A percentile compares a stretch with the other conserved stretches of the same genome.
phyloP scores from a whole-genome alignment of 1,140 invertebrate genomes.

The Palaemon carinicauda region DNA sequence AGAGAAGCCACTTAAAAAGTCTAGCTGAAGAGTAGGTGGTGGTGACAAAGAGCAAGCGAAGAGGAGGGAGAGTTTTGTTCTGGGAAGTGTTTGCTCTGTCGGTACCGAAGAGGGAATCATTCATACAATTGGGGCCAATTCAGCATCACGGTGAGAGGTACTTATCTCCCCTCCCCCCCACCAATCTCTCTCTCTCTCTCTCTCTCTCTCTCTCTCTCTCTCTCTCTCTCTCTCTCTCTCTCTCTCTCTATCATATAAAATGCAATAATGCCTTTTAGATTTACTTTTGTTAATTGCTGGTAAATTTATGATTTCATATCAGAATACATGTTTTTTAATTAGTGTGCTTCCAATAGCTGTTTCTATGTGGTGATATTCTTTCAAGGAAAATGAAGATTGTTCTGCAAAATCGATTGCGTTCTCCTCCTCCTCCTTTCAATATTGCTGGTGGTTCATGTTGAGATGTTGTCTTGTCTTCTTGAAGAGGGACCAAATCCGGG shows the following conservation, averaged over 20 bases:
- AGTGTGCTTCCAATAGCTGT: too few relatives aligned
- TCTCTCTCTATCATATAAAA: too few relatives aligned
- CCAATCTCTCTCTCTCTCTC: conserved; percentile 15
- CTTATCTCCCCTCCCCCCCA: not conserved
- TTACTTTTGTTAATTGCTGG: too few relatives aligned
- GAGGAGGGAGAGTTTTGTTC: not conserved
- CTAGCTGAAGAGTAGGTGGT: too few relatives aligned
- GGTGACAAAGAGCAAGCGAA: not conserved
- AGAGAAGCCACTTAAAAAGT: not conserved
- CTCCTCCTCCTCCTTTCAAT: too few relatives aligned
- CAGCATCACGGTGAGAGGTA: not conserved
- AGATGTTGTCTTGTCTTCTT: too few relatives aligned
- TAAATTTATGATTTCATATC: not conserved
- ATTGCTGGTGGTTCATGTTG: too few relatives aligned
- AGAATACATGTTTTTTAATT: not conserved
- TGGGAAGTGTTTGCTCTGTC: not conserved
- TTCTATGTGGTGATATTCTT: too few relatives aligned
- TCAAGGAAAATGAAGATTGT: too few relatives aligned
- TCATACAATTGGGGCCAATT: not conserved
- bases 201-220: conserved; percentile 19
- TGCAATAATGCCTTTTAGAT: not conserved
- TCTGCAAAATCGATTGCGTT: too few relatives aligned
- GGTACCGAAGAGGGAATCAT: not conserved
- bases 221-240: conserved; percentile 6
- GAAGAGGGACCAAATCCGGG: too few relatives aligned